Evolutionary conservation across 2,113 vertebrate species (phyloP), one percentile per base, ranked within the genome.

Genomic region (Canis aureus): DNA sequence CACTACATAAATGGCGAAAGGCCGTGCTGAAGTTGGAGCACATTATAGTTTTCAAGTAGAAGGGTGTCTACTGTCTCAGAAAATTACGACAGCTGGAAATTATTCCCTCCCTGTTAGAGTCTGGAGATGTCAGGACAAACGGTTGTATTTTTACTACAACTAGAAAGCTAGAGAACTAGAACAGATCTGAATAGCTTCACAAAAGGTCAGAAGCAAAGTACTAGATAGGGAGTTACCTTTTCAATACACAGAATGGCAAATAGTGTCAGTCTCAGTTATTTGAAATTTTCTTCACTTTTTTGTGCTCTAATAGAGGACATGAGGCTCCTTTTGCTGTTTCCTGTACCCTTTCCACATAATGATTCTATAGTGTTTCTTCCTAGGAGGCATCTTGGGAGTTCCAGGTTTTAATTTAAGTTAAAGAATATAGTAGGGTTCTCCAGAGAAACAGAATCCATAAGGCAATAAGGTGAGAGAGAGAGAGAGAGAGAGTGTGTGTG

Each of bases 341-440:
- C 51, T 49, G 78, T 57, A 93, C 22, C 35, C 49, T 7, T 69
- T 60, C 64, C n/a, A 57, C 85, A 84, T 94, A 93, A 79, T 66
- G 55, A 89, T 11, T 64, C 51, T 91, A 22, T 81, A 51, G 20
- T 76, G 23, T 89, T 85, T 88, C 57, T 85, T 93, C 67, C 49
- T 80, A 19, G n/a, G 55, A 84, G 55, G 32, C 27, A 43, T n/a
- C 57, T 95, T 32, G 25, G 55, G 55, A 74, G 22, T 88, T 95
- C 10, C 15, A 59, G 38, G 35, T 95, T 55, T 69, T 88, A 94
- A 91, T 84, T 97, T 95, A 90, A 11, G 67, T 64, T 93, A 94
- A 95, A 32, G 92, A 82, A 74, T 59, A 1, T 57, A n/a, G 29
- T 57, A 9, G 25, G 3, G 25, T 92, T 89, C 23, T 94, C 80